These are phyloP conservation scores for Deilephila porcellus DNA, from an alignment of 2,888 invertebrate genomes.

Conservation along the genomic window DNA sequence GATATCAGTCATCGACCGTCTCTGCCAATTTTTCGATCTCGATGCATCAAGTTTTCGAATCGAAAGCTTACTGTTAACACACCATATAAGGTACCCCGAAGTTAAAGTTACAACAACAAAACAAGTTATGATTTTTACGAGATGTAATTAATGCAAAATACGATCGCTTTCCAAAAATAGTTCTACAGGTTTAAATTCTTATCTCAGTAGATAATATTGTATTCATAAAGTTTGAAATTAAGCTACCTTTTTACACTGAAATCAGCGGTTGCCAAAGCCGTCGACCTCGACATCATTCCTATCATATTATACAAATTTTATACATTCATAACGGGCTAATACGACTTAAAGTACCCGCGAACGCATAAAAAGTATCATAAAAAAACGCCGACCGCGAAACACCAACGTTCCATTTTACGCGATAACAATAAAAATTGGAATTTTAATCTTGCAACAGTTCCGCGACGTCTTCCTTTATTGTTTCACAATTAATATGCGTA, in stretches of 20 bases:
- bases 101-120: too few species aligned
- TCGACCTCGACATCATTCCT: slow-evolving; percentile 26
- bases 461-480: slow-evolving; percentile 32
- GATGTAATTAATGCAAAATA: neutral
- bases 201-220: slow-evolving; percentile 27
- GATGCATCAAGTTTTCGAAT: too few species aligned
- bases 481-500: slow-evolving; percentile 26
- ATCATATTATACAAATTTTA: slow-evolving; percentile 21
- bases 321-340: slow-evolving; percentile 26
- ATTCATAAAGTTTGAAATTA: slow-evolving; percentile 14
- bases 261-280: slow-evolving; percentile 5
- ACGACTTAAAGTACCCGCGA: slow-evolving; percentile 22
- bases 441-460: slow-evolving; percentile 36
- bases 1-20: too few species aligned
- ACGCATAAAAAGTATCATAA: slow-evolving; percentile 16
- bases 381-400: slow-evolving; percentile 19
- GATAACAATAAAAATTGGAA: slow-evolving; percentile 32
- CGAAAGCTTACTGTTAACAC: too few species aligned
- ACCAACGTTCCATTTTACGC: slow-evolving; percentile 25
- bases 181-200: neutral
- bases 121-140: too few species aligned
- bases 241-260: slow-evolving; percentile 24
- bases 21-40: too few species aligned
- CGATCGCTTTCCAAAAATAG: neutral
- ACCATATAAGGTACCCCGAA: too few species aligned